Percentiles rank a stretch among this genome's conserved stretches.
These are phyloP conservation scores for Drosophila fulvimacula DNA, from an alignment of 2,888 invertebrate genomes.

Conservation along the genomic window DNA sequence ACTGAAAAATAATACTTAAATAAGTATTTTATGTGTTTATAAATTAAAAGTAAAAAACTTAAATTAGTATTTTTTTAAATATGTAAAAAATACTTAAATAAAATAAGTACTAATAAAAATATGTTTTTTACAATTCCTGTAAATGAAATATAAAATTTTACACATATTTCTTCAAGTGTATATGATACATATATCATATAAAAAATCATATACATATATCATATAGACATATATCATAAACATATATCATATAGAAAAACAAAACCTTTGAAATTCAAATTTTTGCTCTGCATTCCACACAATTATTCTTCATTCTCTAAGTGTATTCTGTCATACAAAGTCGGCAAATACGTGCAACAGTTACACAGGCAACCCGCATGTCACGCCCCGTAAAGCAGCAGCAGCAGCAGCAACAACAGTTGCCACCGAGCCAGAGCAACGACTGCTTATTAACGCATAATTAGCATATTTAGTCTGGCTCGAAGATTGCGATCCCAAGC, in stretches of 20 bases:
- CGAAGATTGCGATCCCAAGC: conserved; percentile 63
- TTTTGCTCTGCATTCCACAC: background rate
- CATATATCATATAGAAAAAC: background rate
- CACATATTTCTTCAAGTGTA: background rate
- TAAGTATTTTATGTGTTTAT: background rate
- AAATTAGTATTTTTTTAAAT: background rate
- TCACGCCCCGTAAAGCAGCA: conserved; percentile 40
- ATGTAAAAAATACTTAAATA: too few relatives aligned
- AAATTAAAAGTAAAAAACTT: background rate
- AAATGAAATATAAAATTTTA: background rate
- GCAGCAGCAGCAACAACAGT: conserved; percentile 6
- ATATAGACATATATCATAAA: too few relatives aligned
- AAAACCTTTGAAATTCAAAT: background rate
- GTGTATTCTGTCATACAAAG: conserved; percentile 4
- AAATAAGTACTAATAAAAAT: too few relatives aligned
- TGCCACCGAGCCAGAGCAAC: conserved; percentile 14
- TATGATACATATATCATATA: background rate
- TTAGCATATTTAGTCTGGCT: conserved; percentile 76
- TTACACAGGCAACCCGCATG: conserved; percentile 34
- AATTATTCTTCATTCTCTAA: background rate
- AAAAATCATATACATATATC: background rate
- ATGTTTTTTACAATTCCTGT: too few relatives aligned
- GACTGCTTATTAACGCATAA: conserved; percentile 78
- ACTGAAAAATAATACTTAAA: conserved; percentile 2
- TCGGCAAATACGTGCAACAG: conserved; percentile 34